phyloP scores from a whole-genome alignment of 2,888 invertebrate genomes.

The Busseola fusca region DNA sequence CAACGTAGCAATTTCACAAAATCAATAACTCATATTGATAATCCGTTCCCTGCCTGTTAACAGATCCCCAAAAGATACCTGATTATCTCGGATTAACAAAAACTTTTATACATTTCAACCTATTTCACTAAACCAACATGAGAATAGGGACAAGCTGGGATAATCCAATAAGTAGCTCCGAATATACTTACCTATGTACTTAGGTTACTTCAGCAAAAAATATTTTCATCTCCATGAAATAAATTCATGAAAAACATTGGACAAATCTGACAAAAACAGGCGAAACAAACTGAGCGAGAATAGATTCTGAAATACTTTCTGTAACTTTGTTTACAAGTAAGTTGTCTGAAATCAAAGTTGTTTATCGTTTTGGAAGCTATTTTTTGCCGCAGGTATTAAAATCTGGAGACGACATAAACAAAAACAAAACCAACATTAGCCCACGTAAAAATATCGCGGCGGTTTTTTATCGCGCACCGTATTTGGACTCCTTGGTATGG shows the following conservation, averaged over 20 bases:
- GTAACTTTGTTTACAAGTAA: constrained; percentile 6
- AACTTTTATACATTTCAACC: constrained; percentile 27
- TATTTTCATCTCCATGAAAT: constrained; percentile 38
- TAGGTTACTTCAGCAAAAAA: constrained; percentile 25
- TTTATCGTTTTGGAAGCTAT: not conserved
- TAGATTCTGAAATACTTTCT: constrained; percentile 30
- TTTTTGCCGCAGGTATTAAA: not conserved
- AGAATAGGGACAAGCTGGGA: constrained; percentile 1
- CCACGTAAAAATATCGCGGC: no score
- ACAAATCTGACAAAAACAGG: constrained; percentile 31
- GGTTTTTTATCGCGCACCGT: no score
- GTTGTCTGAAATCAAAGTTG: constrained; percentile 24
- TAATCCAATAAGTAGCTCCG: constrained; percentile 30
- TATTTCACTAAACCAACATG: constrained; percentile 36
- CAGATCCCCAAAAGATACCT: constrained; percentile 14
- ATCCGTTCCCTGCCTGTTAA: not conserved
- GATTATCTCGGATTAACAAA: constrained; percentile 19
- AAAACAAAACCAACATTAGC: not conserved
- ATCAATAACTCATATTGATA: constrained; percentile 5
- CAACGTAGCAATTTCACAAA: not conserved
- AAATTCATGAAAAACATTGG: constrained; percentile 44
- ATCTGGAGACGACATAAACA: not conserved
- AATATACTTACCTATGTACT: not conserved
- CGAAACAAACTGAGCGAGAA: constrained; percentile 21
- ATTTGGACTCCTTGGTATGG: not conserved